Base-by-base conservation (phyloP, 2,888 invertebrate species). In the Torymus aiolomorphi region DNA sequence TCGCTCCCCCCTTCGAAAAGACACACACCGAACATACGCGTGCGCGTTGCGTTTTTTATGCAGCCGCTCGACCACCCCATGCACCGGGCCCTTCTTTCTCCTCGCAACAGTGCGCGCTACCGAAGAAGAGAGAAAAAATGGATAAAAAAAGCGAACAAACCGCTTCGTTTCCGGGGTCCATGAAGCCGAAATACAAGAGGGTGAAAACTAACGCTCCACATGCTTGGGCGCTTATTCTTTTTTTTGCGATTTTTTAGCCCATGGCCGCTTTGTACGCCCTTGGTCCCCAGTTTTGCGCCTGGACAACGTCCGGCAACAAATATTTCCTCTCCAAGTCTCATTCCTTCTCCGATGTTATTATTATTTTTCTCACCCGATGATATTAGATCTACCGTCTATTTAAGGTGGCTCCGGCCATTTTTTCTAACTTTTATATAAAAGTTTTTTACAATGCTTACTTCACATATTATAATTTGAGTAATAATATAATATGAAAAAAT, bases 261-360 rank as follows among this genome's bases (percentile, higher is more conserved):
- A 78, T 78, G 83, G 80, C 67, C 82, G 80, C 86, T 85, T 86
- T 87, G 86, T 86, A 71, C 83, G 78, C 57, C 75, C 59, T 70
- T 67, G 73, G 69, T 31, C 57, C 65, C 54, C 56, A 56, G 80
- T 83, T 79, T 24, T 3, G 24, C 24, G 79, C 85, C 84, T 84
- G 86, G 84, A 86, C 86, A 87, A 83, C 88, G 88, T 88, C 88
- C 88, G 86, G 87, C 86, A 80, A 81, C 82, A 83, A 83, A 83
- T 80, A 75, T 78, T 81, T 73, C 61, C 71, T 2, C 62, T 62
- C 24, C 18, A 24, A 51, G 4, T 18, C 8, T 79, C 54, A 42
- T 56, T 31, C 16, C 12, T 18, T 8, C 69, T 69, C 72, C 79
- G 82, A 78, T 81, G 80, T 24, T 24, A 59, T 16, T 74, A 63